phyloP scores from a whole-genome alignment of 1,140 invertebrate genomes.

The Drosophila sturtevanti region DNA sequence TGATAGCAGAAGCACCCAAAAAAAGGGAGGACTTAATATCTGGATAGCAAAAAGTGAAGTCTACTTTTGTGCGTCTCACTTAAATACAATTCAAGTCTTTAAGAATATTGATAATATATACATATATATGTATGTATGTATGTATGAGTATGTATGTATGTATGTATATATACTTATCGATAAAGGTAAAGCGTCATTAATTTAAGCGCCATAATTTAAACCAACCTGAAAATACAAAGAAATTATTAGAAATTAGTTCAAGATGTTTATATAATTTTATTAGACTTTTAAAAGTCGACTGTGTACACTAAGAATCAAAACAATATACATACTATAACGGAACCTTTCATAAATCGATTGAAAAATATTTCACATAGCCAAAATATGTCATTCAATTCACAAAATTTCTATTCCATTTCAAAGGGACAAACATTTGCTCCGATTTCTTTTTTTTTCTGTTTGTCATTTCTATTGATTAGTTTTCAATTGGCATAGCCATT shows the following conservation, averaged over 20 bases:
- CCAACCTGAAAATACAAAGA: neutral
- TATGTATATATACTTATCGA: neutral
- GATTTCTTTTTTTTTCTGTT: no score
- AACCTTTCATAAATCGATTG: no score
- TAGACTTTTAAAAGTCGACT: no score
- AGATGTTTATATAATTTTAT: neutral
- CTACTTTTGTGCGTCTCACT: conserved; percentile 1
- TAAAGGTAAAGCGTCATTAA: neutral
- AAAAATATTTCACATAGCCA: no score
- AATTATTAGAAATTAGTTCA: neutral
- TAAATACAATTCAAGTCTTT: neutral
- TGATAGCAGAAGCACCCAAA: conserved; percentile 28
- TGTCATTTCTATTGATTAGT: conserved; percentile 52
- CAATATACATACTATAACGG: no score
- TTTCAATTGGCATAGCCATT: conserved; percentile 46
- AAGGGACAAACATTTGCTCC: neutral
- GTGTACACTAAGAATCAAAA: no score
- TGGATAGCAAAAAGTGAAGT: conserved; percentile 27
- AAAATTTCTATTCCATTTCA: conserved; percentile 20
- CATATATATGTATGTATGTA: neutral
- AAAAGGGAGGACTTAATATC: conserved; percentile 25
- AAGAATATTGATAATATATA: neutral
- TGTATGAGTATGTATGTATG: no score
- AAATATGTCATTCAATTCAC: no score
- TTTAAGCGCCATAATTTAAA: neutral